Percentiles rank a stretch among this genome's conserved stretches.
Evolutionary conservation across 2,888 invertebrate genomes (phyloP).

Genomic region (Idaea aversata): DNA sequence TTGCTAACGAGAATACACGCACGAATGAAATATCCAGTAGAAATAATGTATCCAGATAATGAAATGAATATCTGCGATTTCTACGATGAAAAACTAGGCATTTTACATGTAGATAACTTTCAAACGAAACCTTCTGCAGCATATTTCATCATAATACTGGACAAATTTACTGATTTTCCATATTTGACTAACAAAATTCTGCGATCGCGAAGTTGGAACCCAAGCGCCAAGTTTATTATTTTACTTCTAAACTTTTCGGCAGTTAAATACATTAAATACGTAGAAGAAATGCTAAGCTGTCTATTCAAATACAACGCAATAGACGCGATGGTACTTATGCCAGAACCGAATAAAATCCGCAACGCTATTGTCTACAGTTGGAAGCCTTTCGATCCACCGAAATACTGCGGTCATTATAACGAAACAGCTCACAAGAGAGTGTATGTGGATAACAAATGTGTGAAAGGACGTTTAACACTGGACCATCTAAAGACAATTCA

Average conservation of each 20-base stretch:
- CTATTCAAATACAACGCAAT: constrained; percentile 58
- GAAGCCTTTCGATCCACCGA: constrained; percentile 65
- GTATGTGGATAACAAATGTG: constrained; percentile 52
- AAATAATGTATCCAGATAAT: constrained; percentile 42
- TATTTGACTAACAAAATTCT: constrained; percentile 47
- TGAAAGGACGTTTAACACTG: constrained; percentile 42
- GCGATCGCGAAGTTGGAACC: constrained; percentile 62
- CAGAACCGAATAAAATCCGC: constrained; percentile 44
- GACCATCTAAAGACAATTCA: constrained; percentile 42
- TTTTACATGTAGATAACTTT: constrained; percentile 43
- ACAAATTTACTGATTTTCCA: constrained; percentile 50
- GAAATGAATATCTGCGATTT: constrained; percentile 41
- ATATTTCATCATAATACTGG: constrained; percentile 58
- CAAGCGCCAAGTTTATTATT: constrained; percentile 57
- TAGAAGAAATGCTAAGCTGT: constrained; percentile 55
- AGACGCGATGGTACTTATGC: constrained; percentile 52
- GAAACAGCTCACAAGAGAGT: constrained; percentile 56
- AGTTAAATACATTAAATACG: constrained; percentile 27
- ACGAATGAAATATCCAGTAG: constrained; percentile 39
- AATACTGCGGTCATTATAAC: constrained; percentile 59
- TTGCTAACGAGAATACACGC: constrained; percentile 46
- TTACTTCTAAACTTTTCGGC: constrained; percentile 45
- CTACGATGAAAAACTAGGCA: constrained; percentile 29
- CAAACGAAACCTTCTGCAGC: constrained; percentile 44
- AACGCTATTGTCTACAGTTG: constrained; percentile 56